Evolutionary conservation across 2,888 invertebrate genomes (phyloP).

Genomic region (Serrognathus titanus): DNA sequence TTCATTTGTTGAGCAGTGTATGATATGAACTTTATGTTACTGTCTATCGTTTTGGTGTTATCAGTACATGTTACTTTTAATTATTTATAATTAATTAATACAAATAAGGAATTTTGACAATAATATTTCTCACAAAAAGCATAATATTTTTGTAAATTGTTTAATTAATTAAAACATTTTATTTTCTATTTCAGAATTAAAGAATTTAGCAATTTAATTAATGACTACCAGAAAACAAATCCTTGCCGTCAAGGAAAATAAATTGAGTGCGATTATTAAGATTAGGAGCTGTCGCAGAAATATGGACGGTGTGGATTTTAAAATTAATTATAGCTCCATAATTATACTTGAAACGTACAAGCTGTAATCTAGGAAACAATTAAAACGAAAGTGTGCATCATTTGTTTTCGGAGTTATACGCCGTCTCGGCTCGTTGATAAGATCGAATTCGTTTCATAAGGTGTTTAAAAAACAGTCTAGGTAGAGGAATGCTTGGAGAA

Average conservation of each 20-base stretch:
- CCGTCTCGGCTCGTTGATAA: conserved; percentile 18
- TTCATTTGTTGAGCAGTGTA: too few relatives aligned
- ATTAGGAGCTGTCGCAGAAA: neutral
- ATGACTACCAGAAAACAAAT: neutral
- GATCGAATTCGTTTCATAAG: conserved; percentile 22
- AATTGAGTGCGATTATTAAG: neutral
- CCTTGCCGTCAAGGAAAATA: conserved; percentile 1
- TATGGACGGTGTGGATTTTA: neutral
- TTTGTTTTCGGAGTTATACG: conserved; percentile 14
- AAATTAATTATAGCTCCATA: conserved; percentile 12
- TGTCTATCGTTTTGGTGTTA: too few relatives aligned
- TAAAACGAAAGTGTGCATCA: conserved; percentile 19
- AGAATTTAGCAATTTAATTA: too few relatives aligned
- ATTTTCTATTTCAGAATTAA: too few relatives aligned
- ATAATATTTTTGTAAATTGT: too few relatives aligned
- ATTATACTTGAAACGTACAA: neutral
- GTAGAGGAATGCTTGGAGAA: conserved; percentile 16
- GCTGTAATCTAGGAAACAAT: conserved; percentile 12
- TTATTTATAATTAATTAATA: too few relatives aligned
- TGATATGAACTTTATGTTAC: too few relatives aligned
- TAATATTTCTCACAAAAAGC: too few relatives aligned
- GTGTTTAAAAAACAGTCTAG: conserved; percentile 12
- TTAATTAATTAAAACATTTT: too few relatives aligned
- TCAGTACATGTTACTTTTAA: too few relatives aligned
- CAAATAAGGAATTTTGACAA: too few relatives aligned